Evolutionary conservation across 1,140 invertebrate species (phyloP).

Genomic region (Drosophila varians): DNA sequence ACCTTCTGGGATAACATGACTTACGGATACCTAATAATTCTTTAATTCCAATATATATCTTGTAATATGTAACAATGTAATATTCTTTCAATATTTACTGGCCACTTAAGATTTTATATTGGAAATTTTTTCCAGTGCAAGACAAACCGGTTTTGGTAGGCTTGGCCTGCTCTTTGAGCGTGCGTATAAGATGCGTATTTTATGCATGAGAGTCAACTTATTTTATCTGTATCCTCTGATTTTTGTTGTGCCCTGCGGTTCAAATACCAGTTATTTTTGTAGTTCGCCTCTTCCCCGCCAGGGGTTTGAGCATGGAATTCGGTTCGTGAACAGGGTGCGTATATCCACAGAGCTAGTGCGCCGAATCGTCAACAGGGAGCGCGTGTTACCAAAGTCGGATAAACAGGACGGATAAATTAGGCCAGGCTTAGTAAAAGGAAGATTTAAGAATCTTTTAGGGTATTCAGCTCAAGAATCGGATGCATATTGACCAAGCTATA

Average conservation of each 20-base stretch:
- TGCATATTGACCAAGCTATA: neutral
- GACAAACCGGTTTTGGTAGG: neutral
- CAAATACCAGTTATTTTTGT: constrained; percentile 25
- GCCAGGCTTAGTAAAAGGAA: too few relatives aligned
- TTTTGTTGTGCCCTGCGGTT: neutral
- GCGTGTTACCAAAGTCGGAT: neutral
- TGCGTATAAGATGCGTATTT: constrained; percentile 33
- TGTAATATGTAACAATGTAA: too few relatives aligned
- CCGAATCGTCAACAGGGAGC: constrained; percentile 61
- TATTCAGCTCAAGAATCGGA: neutral
- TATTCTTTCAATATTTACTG: too few relatives aligned
- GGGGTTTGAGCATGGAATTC: constrained; percentile 27
- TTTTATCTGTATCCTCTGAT: neutral
- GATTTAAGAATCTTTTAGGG: neutral
- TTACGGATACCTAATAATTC: too few relatives aligned
- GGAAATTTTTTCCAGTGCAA: constrained; percentile 5
- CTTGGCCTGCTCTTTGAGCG: constrained; percentile 1
- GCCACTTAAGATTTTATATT: too few relatives aligned
- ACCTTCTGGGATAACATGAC: too few relatives aligned
- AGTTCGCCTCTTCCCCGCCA: constrained; percentile 54
- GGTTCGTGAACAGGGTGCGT: constrained; percentile 62
- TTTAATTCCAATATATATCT: too few relatives aligned
- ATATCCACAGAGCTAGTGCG: constrained; percentile 39
- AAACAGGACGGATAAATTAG: neutral
- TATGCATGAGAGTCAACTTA: neutral